These are phyloP conservation scores for Nesidiocoris tenuis DNA, from an alignment of 2,888 invertebrate species.

Conservation along the genomic window DNA sequence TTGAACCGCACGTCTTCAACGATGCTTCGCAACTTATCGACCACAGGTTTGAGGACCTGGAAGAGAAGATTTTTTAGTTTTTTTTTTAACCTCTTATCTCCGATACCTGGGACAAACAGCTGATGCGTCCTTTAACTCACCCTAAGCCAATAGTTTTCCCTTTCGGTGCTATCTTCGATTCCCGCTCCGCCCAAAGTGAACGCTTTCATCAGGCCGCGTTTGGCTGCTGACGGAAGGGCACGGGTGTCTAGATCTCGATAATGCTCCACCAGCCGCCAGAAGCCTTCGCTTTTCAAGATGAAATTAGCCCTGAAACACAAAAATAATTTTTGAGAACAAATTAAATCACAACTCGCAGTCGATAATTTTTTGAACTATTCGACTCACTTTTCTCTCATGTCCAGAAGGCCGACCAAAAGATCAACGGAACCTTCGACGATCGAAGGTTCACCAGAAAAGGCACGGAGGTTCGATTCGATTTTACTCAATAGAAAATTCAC, in stretches of 20 bases:
- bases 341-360: too few relatives aligned
- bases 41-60: conserved; percentile 57
- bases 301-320: conserved; percentile 56
- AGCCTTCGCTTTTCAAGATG: conserved; percentile 61
- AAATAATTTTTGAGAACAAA: too few relatives aligned
- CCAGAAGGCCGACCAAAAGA: conserved; percentile 60
- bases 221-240: conserved; percentile 61
- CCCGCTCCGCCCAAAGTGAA: conserved; percentile 62
- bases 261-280: conserved; percentile 60
- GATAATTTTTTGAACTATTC: too few relatives aligned
- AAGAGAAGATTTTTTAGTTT: too few relatives aligned
- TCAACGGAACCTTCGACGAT: conserved; percentile 65
- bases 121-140: too few relatives aligned
- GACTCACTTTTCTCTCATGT: conserved; percentile 46
- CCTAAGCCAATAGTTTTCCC: conserved; percentile 53
- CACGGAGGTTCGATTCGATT: conserved; percentile 63
- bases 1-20: conserved; percentile 60
- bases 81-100: too few relatives aligned
- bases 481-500: conserved; percentile 66
- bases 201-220: conserved; percentile 69
- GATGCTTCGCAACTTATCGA: conserved; percentile 60
- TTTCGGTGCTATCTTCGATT: conserved; percentile 49
- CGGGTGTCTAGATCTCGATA: conserved; percentile 59
- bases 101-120: too few relatives aligned
- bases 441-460: conserved; percentile 63